These are phyloP conservation scores for Acromyrmex heyeri DNA, from an alignment of 1,140 invertebrate species.

Conservation along the genomic window DNA sequence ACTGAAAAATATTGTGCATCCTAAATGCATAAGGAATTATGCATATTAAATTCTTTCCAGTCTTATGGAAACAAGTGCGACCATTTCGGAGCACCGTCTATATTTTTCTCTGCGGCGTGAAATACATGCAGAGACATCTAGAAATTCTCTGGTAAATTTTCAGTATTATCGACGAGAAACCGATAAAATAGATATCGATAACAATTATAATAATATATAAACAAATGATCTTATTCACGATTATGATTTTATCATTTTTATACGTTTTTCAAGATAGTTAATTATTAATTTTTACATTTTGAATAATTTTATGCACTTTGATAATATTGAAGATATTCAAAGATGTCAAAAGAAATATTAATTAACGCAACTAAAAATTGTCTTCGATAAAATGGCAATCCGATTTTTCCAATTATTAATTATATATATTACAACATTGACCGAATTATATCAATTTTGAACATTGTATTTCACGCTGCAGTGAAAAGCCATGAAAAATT, in stretches of 20 bases:
- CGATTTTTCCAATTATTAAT: background rate
- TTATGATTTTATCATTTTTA: background rate
- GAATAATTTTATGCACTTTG: background rate
- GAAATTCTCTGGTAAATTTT: background rate
- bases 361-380: background rate
- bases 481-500: background rate
- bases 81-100: background rate
- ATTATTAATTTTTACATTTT: background rate
- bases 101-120: constrained; percentile 36
- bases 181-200: constrained; percentile 40
- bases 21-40: constrained; percentile 19
- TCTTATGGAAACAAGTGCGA: constrained; percentile 10
- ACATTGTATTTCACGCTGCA: constrained; percentile 17
- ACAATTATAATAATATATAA: background rate
- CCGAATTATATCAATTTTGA: background rate
- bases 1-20: constrained; percentile 11
- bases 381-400: background rate
- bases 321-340: background rate
- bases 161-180: background rate
- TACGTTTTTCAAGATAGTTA: background rate
- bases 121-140: constrained; percentile 47
- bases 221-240: background rate
- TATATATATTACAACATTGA: background rate
- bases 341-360: background rate
- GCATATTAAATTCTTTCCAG: background rate